Conservation (phyloP, 2,113 vertebrate genomes). For the Chascanopsetta lugubris region DNA sequence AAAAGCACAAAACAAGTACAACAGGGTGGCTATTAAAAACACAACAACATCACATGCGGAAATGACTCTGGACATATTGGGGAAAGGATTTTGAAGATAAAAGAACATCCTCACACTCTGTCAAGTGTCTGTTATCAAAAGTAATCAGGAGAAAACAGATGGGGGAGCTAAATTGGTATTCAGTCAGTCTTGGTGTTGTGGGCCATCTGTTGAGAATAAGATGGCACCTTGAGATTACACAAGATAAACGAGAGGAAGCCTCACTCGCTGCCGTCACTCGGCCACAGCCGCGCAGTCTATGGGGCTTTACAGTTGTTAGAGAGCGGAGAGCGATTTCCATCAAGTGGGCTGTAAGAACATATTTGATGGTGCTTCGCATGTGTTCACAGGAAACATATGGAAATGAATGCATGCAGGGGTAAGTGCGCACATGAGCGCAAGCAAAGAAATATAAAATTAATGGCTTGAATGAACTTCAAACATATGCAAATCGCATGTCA, state of each 20-base stretch:
- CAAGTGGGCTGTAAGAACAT: constrained; percentile 38
- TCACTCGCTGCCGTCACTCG: constrained; percentile 47
- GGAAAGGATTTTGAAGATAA: constrained; percentile 38
- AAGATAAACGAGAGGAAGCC: constrained; percentile 62
- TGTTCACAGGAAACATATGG: neutral
- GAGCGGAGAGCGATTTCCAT: constrained; percentile 33
- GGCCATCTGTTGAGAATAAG: constrained; percentile 75
- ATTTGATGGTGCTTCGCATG: constrained; percentile 6
- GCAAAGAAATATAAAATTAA: neutral
- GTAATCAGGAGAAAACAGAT: constrained; percentile 71
- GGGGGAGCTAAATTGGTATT: constrained; percentile 73
- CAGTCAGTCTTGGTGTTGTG: constrained; percentile 66
- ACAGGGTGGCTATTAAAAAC: constrained; percentile 3
- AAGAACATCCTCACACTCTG: constrained; percentile 33
- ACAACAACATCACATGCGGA: neutral
- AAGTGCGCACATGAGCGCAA: neutral
- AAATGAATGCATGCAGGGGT: neutral
- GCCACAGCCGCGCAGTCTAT: constrained; percentile 26
- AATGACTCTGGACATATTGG: constrained; percentile 20
- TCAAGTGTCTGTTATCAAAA: constrained; percentile 61
- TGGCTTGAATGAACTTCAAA: neutral
- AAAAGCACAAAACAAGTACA: neutral
- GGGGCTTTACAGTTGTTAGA: constrained; percentile 30
- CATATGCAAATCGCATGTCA: neutral
- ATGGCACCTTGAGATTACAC: constrained; percentile 65